These are phyloP conservation scores for Oncorhynchus kisutch DNA, from an alignment of 2,113 vertebrate species.

Conservation along the genomic window DNA sequence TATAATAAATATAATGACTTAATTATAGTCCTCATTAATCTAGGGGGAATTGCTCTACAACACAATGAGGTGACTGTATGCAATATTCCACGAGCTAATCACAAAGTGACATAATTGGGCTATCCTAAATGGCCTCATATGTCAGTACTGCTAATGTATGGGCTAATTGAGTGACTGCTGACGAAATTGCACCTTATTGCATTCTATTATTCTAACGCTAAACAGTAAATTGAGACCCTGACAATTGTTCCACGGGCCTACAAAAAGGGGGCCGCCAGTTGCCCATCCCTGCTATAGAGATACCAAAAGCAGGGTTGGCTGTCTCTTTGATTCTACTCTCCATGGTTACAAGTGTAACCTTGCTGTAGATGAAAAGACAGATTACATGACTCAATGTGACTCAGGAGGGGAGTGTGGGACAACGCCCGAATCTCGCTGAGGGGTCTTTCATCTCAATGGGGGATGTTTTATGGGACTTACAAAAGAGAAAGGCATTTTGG, in stretches of 20 bases:
- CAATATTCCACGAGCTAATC: not conserved
- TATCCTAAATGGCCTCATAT: not conserved
- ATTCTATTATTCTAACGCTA: too few species aligned
- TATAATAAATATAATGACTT: not conserved
- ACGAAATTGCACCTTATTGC: too few species aligned
- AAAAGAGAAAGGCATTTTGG: slow-evolving; percentile 28
- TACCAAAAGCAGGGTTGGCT: slow-evolving; percentile 28
- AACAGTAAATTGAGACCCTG: too few species aligned
- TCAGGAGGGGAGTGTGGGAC: slow-evolving; percentile 52
- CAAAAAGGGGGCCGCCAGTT: too few species aligned
- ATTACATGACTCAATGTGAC: slow-evolving; percentile 67
- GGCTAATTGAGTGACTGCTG: too few species aligned
- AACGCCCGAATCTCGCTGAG: slow-evolving; percentile 49
- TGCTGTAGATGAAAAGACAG: slow-evolving; percentile 45
- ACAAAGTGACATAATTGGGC: not conserved
- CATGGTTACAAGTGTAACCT: slow-evolving; percentile 41
- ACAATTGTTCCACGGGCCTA: too few species aligned
- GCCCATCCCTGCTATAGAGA: slow-evolving; percentile 3
- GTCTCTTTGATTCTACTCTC: slow-evolving; percentile 55
- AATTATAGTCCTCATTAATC: not conserved
- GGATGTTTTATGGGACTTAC: slow-evolving; percentile 33
- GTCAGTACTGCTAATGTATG: not conserved
- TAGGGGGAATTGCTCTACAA: too few species aligned
- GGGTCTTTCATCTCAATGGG: slow-evolving; percentile 45
- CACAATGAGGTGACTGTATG: not conserved